Percentiles rank a stretch among this genome's conserved stretches.
Evolutionary conservation across 2,888 invertebrate species (phyloP).

Genomic region (Trichopria drosophilae): DNA sequence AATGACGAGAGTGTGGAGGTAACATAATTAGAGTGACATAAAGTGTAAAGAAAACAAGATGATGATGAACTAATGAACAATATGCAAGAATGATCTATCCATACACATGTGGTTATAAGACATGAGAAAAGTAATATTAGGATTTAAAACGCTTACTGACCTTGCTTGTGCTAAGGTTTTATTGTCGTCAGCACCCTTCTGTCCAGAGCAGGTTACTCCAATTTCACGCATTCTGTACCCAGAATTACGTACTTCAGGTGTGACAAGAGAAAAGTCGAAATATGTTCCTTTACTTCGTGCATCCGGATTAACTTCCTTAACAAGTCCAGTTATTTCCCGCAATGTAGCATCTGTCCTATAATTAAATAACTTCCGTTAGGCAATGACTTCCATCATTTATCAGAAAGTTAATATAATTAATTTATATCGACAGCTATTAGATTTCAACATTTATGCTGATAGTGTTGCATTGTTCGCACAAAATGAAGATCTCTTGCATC

Average conservation of each 20-base stretch:
- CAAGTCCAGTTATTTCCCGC: conserved; percentile 92
- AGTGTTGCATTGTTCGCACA: too few species aligned
- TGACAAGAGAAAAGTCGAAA: conserved; percentile 93
- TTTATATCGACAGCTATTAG: too few species aligned
- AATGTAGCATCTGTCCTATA: conserved; percentile 85
- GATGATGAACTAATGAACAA: not conserved
- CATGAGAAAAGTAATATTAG: not conserved
- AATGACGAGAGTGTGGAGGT: too few species aligned
- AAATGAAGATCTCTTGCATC: too few species aligned
- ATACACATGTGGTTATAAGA: not conserved
- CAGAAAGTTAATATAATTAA: not conserved
- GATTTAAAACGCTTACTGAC: conserved; percentile 40
- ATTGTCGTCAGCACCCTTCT: conserved; percentile 90
- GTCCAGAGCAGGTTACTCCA: conserved; percentile 90
- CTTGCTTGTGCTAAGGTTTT: conserved; percentile 82
- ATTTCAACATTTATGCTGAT: too few species aligned
- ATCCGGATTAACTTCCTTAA: conserved; percentile 98
- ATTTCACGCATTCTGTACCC: conserved; percentile 91
- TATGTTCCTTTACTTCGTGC: conserved; percentile 94
- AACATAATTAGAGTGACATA: too few species aligned
- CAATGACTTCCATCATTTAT: not conserved
- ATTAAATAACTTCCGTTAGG: too few species aligned
- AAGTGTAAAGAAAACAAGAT: not conserved
- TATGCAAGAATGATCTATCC: not conserved
- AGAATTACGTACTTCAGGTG: conserved; percentile 75